These are phyloP conservation scores for Drosophila borborema DNA, from an alignment of 2,888 invertebrate species.

Conservation along the genomic window DNA sequence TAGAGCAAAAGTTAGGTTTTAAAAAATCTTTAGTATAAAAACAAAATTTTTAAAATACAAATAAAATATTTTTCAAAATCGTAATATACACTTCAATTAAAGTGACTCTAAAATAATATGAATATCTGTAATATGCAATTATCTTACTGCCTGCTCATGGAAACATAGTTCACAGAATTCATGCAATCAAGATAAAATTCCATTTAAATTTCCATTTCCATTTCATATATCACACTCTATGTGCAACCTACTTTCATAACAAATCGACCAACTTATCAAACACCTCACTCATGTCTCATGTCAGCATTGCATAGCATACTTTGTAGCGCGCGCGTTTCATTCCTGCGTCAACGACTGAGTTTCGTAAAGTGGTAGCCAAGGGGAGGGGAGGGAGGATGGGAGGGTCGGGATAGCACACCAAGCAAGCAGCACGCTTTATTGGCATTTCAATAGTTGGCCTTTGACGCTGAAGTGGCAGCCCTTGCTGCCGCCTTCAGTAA, in stretches of 20 bases:
- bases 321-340: slow-evolving; percentile 57
- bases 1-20: too few relatives aligned
- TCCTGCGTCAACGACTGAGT: slow-evolving; percentile 36
- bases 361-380: slow-evolving; percentile 34
- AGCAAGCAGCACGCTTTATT: slow-evolving; percentile 70
- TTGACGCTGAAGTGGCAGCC: slow-evolving; percentile 53
- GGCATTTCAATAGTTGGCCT: slow-evolving; percentile 77
- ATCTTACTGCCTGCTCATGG: background rate
- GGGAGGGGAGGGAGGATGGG: background rate
- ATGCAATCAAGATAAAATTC: background rate
- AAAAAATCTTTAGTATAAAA: background rate
- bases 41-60: too few relatives aligned
- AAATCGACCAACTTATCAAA: background rate
- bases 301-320: slow-evolving; percentile 53
- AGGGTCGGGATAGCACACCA: background rate
- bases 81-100: background rate
- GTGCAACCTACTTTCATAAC: background rate
- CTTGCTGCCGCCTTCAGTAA: slow-evolving; percentile 6
- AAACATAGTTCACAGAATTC: background rate
- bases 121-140: background rate
- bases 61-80: background rate
- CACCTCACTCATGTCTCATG: slow-evolving; percentile 15
- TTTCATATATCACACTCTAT: background rate
- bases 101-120: background rate
- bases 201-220: background rate